Evolutionary conservation across 1,140 invertebrate genomes (phyloP), one percentile per base, ranked within the genome.

Genomic region (Pantala flavescens): DNA sequence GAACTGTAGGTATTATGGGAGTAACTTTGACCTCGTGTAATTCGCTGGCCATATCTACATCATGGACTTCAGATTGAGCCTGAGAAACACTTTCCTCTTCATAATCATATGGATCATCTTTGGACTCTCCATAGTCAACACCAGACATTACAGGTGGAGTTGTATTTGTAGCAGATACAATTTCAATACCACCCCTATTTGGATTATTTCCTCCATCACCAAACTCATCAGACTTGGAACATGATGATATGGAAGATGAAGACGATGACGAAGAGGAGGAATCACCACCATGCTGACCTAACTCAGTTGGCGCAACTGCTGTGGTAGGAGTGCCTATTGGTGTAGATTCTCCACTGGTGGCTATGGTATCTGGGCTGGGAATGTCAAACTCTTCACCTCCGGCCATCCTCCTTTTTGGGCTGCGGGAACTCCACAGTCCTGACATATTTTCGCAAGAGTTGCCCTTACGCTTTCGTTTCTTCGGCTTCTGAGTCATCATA

Each of bases 261-360:
- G 49, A 63, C 12, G 49, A 63, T 3, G 49, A 63, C n/a, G 49
- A 63, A 21, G 49, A 63, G n/a, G 49, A 63, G 5, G 49, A 63
- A 63, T 63, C 49, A 12, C 49, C 49, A 16, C 49, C 49, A 63
- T 63, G 49, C 16, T 63, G 49, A 63, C 49, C 49, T 63, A 63
- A 63, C 5, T 63, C 49, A 7, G 5, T 24, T 36, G 43, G 74
- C 19, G 70, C 71, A 43, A 21, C 28, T 19, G 70, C 74, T 9
- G 76, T 71, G n/a, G 76, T 75, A 14, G 71, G 73, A 73, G 21
- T 75, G 71, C 71, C 55, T 49, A 36, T 72, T 73, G 70, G 70
- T 73, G 19, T 72, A 43, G 19, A 71, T 23, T 28, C 43, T 43
- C 42, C 75, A 77, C 24, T 76, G 73, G 24, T 42, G 28, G 42